A percentile compares a stretch with the other conserved stretches of the same genome.
Evolutionary conservation across 2,113 vertebrate species (phyloP).

Genomic region (Rattus norvegicus): GRCr8 NC_086033.1:106517001-106517500

Average conservation of each 20-base stretch:
- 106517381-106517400: background rate
- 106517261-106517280: background rate
- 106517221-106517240: background rate
- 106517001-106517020: background rate
- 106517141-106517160: background rate
- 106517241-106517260: background rate
- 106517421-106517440: conserved; percentile 11
- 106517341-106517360: background rate
- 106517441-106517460: background rate
- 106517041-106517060: background rate
- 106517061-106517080: background rate
- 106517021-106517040: background rate
- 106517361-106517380: background rate
- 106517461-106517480: background rate
- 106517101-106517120: background rate
- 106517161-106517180: background rate
- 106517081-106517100: background rate
- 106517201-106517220: background rate
- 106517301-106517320: background rate
- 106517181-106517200: background rate
- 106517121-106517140: background rate
- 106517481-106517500: background rate
- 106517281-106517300: background rate
- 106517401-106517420: background rate
- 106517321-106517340: background rate